phyloP scores from a whole-genome alignment of 2,113 vertebrate genomes.

The Mormyrus lacerda region DNA sequence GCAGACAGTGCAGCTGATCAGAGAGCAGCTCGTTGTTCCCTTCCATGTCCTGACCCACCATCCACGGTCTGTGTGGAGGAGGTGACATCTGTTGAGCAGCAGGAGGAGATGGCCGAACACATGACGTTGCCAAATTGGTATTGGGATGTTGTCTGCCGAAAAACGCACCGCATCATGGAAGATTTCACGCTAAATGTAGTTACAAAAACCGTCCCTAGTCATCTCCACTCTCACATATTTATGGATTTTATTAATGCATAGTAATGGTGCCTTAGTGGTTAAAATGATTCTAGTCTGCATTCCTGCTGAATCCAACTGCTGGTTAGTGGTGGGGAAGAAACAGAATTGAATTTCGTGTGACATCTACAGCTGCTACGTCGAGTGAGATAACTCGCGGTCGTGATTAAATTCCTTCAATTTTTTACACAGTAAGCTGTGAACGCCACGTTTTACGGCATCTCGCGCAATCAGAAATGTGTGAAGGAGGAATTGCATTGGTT shows the following conservation, averaged over 20 bases:
- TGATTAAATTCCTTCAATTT: not conserved
- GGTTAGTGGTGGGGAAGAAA: not conserved
- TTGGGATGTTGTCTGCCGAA: not conserved
- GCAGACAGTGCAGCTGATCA: not conserved
- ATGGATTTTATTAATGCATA: not conserved
- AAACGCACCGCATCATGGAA: not conserved
- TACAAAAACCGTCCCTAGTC: not conserved
- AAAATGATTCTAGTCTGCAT: not conserved
- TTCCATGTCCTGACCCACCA: not conserved
- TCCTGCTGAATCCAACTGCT: not conserved
- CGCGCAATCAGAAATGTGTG: not conserved
- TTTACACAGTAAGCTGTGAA: not conserved
- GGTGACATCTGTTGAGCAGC: conserved; percentile 5
- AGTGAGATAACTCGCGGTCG: not conserved
- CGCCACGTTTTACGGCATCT: not conserved
- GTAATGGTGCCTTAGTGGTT: not conserved
- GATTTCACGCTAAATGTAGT: not conserved
- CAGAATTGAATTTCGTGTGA: not conserved
- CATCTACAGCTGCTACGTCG: not conserved
- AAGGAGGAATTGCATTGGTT: not conserved
- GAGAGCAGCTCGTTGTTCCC: not conserved
- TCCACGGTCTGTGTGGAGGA: not conserved
- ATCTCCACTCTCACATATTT: not conserved
- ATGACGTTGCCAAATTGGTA: not conserved
- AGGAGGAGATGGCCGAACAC: not conserved